phyloP scores from a whole-genome alignment of 2,888 invertebrate genomes.

The Laothoe populi region DNA sequence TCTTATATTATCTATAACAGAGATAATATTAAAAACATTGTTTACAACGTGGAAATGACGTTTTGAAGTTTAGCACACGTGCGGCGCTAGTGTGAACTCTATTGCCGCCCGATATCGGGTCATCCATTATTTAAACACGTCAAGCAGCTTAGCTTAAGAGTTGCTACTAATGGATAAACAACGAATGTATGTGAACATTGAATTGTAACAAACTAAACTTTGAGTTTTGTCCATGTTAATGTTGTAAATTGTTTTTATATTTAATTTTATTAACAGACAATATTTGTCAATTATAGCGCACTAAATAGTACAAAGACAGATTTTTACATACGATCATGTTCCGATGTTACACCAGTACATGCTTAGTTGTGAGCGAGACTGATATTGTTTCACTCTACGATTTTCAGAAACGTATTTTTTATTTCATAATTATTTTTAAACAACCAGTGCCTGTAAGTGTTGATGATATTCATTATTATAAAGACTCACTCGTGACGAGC shows the following conservation, averaged over 20 bases:
- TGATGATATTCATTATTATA: constrained; percentile 74
- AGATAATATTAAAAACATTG: background rate
- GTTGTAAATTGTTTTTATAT: constrained; percentile 35
- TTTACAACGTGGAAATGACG: constrained; percentile 26
- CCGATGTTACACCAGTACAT: constrained; percentile 59
- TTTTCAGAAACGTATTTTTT: constrained; percentile 39
- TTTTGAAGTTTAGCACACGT: constrained; percentile 68
- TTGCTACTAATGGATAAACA: constrained; percentile 48
- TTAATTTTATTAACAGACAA: constrained; percentile 44
- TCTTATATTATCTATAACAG: constrained; percentile 1
- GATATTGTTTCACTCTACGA: constrained; percentile 54
- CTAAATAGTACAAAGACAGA: constrained; percentile 74
- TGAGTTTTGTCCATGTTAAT: constrained; percentile 38
- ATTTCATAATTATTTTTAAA: constrained; percentile 42
- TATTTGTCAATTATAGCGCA: constrained; percentile 65
- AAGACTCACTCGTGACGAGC: constrained; percentile 44
- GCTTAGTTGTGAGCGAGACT: constrained; percentile 59
- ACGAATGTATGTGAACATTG: constrained; percentile 48
- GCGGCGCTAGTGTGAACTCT: constrained; percentile 43
- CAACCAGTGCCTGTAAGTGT: constrained; percentile 81
- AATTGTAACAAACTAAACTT: constrained; percentile 50
- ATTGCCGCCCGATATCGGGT: constrained; percentile 54
- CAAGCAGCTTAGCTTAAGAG: constrained; percentile 44
- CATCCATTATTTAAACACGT: constrained; percentile 49
- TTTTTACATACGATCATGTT: constrained; percentile 64